Evolutionary conservation across 2,113 vertebrate genomes (phyloP).

Genomic region (Alosa alosa): DNA sequence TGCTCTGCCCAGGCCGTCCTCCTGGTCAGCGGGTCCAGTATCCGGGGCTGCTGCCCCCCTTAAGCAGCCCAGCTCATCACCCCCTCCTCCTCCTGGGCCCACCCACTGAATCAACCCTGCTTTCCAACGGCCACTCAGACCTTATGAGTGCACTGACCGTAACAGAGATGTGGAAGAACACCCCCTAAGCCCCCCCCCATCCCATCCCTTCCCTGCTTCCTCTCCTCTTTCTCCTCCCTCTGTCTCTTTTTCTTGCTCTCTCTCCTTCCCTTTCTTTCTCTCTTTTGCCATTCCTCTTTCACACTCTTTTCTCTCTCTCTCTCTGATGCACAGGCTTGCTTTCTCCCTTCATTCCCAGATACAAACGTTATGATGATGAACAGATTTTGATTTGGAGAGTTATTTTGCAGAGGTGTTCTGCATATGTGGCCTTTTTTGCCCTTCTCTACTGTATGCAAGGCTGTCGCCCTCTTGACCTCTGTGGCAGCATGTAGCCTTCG

Average conservation of each 20-base stretch:
- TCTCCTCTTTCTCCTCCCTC: neutral
- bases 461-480: neutral
- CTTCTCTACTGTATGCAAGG: constrained; percentile 18
- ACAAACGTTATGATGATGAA: neutral
- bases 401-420: constrained; percentile 47
- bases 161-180: neutral
- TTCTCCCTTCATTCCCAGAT: neutral
- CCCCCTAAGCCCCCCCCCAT: neutral
- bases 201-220: neutral
- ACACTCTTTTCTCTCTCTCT: neutral
- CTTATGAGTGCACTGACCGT: neutral
- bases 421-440: constrained; percentile 54
- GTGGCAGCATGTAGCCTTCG: neutral
- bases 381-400: constrained; percentile 41
- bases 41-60: neutral
- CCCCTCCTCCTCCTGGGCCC: constrained; percentile 25
- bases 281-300: neutral
- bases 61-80: constrained; percentile 4
- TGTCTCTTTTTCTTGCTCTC: neutral
- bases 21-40: neutral
- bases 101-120: neutral
- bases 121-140: neutral
- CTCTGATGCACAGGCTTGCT: neutral
- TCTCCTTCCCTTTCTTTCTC: neutral
- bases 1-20: constrained; percentile 31